Evolutionary conservation across 1,140 invertebrate genomes (phyloP), one percentile per base, ranked within the genome.

Genomic region (Sitodiplosis mosellana): DNA sequence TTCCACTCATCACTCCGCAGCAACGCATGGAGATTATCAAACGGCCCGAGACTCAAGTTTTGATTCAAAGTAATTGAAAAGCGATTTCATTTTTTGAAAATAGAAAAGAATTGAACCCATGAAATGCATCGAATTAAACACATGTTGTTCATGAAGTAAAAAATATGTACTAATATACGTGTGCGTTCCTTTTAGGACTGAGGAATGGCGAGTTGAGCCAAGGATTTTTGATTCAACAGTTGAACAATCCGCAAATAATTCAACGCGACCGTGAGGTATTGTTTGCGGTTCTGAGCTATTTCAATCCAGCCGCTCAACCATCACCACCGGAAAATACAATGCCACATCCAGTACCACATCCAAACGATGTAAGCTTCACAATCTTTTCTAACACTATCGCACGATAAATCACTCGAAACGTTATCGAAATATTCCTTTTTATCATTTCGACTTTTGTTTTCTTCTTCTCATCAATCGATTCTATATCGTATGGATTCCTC

Each of bases 201-300:
- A 76, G 77, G 54, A 71, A 76, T 19, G 81, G 80, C 45, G 78
- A 83, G 59, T 76, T 85, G n/a, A 81, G 79, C 1, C 71, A 72
- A 19, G 75, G 78, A 54, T 74, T 81, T 58, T 64, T 85, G 37
- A 74, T 82, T 53, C 81, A 85, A 55, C 81, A 87, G 59, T 64
- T 83, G 18, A 72, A 70, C 49, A 83, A 81, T 65, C 76, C 79
- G 1, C 77, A 70, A 11, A 73, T 77, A 65, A 78, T 80, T 55
- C 75, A 70, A 56, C 76, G 75, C 15, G 78, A 83, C 52, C 73
- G 78, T 34, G 82, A 87, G 51, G 65, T 84, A 49, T 68, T 86
- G 49, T 67, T 75, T 27, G 75, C 75, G 41, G 83, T 85, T 51
- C 61, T 82, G 22, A 78, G 77, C 55, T 69, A 49, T 69, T 69